A percentile compares a stretch with the other conserved stretches of the same genome.
Conservation (phyloP, 2,797 vertebrate species). For the Chloroceryle inda region DNA sequence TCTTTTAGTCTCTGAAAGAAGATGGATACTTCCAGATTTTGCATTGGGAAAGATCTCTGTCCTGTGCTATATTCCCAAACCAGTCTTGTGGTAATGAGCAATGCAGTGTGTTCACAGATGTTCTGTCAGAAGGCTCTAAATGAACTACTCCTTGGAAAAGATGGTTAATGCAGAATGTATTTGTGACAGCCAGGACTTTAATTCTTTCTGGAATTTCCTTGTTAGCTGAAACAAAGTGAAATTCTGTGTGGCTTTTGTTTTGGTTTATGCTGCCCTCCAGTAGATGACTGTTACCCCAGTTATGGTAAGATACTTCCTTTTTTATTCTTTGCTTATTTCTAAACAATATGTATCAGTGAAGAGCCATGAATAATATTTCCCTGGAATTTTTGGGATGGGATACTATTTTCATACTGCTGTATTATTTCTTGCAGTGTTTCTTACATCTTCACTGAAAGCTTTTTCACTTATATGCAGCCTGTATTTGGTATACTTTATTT, state of each 20-base stretch:
- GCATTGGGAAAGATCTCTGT: not conserved
- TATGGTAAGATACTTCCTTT: not conserved
- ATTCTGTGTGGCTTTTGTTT: not conserved
- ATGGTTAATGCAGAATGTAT: not conserved
- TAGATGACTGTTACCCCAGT: not conserved
- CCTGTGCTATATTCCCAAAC: not conserved
- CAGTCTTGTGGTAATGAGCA: not conserved
- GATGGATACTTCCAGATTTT: not conserved
- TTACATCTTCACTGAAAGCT: not conserved
- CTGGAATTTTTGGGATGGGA: not conserved
- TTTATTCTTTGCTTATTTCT: not conserved
- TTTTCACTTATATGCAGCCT: not conserved
- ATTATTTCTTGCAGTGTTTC: not conserved
- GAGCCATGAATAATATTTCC: not conserved
- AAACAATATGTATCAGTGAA: not conserved
- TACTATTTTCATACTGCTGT: not conserved
- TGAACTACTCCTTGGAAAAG: not conserved
- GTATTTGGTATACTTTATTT: not conserved
- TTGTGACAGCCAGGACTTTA: not conserved
- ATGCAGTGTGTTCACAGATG: not conserved
- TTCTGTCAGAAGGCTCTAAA: not conserved
- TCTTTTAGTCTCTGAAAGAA: not conserved
- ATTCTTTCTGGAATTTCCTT: not conserved
- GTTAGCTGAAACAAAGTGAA: not conserved
- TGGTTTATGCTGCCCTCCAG: not conserved